Evolutionary conservation across 2,888 invertebrate genomes (phyloP).

Genomic region (Mechanitis mazaeus): DNA sequence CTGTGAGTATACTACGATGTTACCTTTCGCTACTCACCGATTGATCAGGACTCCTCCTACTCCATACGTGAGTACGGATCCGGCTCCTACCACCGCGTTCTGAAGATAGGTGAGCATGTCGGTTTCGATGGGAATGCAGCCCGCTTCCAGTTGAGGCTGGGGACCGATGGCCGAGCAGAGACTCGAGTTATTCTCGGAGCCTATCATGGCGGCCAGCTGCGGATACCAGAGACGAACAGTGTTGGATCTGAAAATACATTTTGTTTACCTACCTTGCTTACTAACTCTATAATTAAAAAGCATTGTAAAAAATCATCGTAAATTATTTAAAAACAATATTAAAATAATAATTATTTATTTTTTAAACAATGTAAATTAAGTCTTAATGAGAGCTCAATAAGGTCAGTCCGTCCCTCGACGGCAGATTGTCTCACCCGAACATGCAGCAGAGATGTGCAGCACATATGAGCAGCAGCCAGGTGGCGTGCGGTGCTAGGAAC

Average conservation of each 20-base stretch:
- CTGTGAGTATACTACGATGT: background rate
- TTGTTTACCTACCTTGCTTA: too few species aligned
- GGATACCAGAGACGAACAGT: slow-evolving; percentile 92
- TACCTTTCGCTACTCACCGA: slow-evolving; percentile 35
- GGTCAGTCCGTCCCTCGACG: background rate
- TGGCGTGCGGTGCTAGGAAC: slow-evolving; percentile 78
- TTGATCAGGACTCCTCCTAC: slow-evolving; percentile 69
- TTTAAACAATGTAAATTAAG: background rate
- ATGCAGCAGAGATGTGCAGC: slow-evolving; percentile 59
- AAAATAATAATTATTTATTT: too few species aligned
- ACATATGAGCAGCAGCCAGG: slow-evolving; percentile 79
- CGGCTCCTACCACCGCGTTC: slow-evolving; percentile 80
- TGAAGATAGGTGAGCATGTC: slow-evolving; percentile 81
- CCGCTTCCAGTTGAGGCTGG: slow-evolving; percentile 28
- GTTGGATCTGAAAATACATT: slow-evolving; percentile 76
- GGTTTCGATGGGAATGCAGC: slow-evolving; percentile 62
- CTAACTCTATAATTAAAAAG: too few species aligned
- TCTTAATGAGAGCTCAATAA: background rate
- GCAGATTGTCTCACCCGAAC: slow-evolving; percentile 52
- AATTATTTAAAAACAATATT: too few species aligned
- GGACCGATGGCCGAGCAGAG: slow-evolving; percentile 63
- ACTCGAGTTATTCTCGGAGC: slow-evolving; percentile 43
- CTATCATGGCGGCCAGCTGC: slow-evolving; percentile 86
- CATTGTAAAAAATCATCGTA: too few species aligned
- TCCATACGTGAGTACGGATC: slow-evolving; percentile 79